A percentile compares a stretch with the other conserved stretches of the same genome.
Evolutionary conservation across 2,113 vertebrate species (phyloP).

Genomic region (Varanus komodoensis): DNA sequence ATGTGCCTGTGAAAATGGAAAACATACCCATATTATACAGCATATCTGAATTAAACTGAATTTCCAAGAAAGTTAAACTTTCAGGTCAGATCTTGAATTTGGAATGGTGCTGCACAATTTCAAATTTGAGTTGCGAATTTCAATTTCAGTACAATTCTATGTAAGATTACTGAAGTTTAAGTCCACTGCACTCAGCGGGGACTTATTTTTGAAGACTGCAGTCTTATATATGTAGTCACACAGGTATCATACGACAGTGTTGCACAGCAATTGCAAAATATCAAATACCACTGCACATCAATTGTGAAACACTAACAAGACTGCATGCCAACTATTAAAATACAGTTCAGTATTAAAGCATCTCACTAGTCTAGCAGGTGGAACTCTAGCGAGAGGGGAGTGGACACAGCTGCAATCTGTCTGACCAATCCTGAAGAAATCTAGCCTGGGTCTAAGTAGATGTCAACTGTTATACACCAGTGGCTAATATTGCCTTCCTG

Average conservation of each 20-base stretch:
- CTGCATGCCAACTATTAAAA: neutral
- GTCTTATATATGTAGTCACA: neutral
- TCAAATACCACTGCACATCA: neutral
- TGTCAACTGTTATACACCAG: too few species aligned
- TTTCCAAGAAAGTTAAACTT: neutral
- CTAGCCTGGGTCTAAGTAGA: too few species aligned
- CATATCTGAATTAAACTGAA: neutral
- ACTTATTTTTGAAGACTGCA: neutral
- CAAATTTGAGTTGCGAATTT: neutral
- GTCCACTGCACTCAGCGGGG: neutral
- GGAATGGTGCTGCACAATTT: neutral
- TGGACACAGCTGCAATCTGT: neutral
- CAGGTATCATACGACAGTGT: too few species aligned
- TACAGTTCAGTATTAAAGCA: neutral
- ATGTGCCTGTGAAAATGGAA: conserved; percentile 87
- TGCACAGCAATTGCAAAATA: neutral
- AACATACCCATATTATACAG: neutral
- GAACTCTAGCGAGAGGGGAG: neutral
- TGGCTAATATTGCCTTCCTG: too few species aligned
- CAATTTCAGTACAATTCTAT: neutral
- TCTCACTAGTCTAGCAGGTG: neutral
- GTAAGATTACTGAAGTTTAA: neutral
- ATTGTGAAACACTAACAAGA: neutral
- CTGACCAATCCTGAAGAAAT: neutral
- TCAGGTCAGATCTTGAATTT: neutral